These are phyloP conservation scores for Gortyna flavago DNA, from an alignment of 2,888 invertebrate genomes.

Conservation along the genomic window DNA sequence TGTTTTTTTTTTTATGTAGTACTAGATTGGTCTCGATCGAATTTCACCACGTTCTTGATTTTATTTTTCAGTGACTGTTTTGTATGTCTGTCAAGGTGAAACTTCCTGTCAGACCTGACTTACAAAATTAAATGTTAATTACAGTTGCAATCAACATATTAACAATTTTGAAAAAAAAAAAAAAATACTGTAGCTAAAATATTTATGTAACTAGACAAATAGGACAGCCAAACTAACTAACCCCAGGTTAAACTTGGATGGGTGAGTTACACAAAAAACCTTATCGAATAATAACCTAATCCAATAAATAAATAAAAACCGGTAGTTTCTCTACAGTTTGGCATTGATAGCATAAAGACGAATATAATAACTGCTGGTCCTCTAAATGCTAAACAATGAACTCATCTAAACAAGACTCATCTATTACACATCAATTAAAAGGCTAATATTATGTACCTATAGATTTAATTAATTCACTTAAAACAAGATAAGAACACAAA, in stretches of 20 bases:
- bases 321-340: conserved; percentile 10
- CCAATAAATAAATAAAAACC: not conserved
- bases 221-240: not conserved
- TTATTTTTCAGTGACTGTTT: not conserved
- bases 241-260: not conserved
- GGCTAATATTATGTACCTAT: conserved; percentile 26
- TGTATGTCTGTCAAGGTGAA: not conserved
- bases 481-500: conserved; percentile 22
- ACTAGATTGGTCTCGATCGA: too few species aligned
- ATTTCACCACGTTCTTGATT: not conserved
- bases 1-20: not conserved
- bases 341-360: conserved; percentile 43
- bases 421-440: conserved; percentile 37
- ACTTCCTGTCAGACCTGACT: not conserved
- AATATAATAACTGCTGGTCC: conserved; percentile 25
- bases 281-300: not conserved
- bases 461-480: conserved; percentile 19
- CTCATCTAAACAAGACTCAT: conserved; percentile 44
- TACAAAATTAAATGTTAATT: not conserved
- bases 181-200: not conserved
- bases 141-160: not conserved
- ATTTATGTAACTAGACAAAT: not conserved
- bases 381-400: conserved; percentile 52
- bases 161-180: not conserved
- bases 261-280: not conserved